Conservation (phyloP, 2,797 vertebrate species). For the Pterois miles region DNA sequence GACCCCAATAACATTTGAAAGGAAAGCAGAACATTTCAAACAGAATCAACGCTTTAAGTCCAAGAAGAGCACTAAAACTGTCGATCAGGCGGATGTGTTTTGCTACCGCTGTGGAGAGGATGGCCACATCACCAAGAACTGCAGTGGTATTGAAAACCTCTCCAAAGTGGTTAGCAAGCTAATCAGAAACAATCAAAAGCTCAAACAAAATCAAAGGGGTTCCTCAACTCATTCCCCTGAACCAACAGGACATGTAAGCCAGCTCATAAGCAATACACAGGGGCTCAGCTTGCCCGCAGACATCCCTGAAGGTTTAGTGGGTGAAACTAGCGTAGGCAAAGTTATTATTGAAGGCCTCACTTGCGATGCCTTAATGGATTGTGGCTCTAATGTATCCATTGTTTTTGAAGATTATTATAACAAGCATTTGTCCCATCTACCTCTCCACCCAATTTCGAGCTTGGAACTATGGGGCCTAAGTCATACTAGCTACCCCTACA, state of each 20-base stretch:
- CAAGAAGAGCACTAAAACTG: not conserved
- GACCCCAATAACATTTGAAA: too few species aligned
- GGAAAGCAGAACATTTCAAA: too few species aligned
- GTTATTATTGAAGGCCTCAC: not conserved
- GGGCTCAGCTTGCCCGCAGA: not conserved
- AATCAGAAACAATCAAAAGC: not conserved
- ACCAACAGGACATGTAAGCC: too few species aligned
- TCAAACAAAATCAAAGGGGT: not conserved
- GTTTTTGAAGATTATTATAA: not conserved
- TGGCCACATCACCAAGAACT: not conserved
- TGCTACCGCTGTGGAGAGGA: not conserved
- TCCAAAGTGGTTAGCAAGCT: constrained; percentile 4
- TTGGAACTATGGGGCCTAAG: not conserved
- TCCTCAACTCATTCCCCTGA: too few species aligned
- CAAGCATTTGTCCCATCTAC: not conserved
- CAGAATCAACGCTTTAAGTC: too few species aligned
- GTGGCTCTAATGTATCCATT: constrained; percentile 7
- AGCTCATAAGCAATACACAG: too few species aligned
- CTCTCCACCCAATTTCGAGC: not conserved
- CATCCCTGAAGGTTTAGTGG: not conserved
- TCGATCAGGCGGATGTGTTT: not conserved
- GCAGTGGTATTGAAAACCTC: not conserved
- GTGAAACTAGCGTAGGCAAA: not conserved
- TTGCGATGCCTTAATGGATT: not conserved
- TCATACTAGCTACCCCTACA: not conserved